Conservation (phyloP, 2,113 vertebrate genomes). For the Ammodytes marinus region DNA sequence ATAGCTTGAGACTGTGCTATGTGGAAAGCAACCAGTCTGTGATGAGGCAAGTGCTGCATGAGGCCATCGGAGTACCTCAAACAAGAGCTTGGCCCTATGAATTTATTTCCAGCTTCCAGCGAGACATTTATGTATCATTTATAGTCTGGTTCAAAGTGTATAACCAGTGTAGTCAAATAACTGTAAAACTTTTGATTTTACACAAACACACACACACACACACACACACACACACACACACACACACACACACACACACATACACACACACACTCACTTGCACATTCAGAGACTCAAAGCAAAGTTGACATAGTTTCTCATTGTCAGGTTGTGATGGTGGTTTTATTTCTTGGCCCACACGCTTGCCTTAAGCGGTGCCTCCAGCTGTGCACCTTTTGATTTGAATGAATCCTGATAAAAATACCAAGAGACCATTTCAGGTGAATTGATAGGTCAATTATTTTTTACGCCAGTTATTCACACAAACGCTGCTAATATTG, state of each 20-base stretch:
- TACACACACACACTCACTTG: background rate
- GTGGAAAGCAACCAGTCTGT: no score
- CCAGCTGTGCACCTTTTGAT: conserved; percentile 65
- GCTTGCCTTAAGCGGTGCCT: conserved; percentile 62
- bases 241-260: background rate
- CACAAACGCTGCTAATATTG: background rate
- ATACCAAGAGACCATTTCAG: conserved; percentile 50
- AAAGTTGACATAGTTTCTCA: conserved; percentile 41
- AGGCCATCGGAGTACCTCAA: no score
- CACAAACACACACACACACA: background rate
- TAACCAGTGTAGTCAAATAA: background rate
- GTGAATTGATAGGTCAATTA: conserved; percentile 40
- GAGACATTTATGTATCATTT: background rate
- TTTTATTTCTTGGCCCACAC: conserved; percentile 53
- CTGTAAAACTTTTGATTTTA: background rate
- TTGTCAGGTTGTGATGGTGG: conserved; percentile 43
- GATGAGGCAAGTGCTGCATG: background rate
- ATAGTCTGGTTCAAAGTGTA: background rate
- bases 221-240: background rate
- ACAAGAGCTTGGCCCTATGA: background rate
- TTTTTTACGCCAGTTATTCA: conserved; percentile 25
- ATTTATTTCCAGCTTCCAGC: background rate
- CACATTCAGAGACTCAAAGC: background rate
- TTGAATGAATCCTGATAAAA: conserved; percentile 56
- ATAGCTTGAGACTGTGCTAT: no score